Evolutionary conservation across 2,113 vertebrate species (phyloP).

Genomic region (Odocoileus hemionus): DNA sequence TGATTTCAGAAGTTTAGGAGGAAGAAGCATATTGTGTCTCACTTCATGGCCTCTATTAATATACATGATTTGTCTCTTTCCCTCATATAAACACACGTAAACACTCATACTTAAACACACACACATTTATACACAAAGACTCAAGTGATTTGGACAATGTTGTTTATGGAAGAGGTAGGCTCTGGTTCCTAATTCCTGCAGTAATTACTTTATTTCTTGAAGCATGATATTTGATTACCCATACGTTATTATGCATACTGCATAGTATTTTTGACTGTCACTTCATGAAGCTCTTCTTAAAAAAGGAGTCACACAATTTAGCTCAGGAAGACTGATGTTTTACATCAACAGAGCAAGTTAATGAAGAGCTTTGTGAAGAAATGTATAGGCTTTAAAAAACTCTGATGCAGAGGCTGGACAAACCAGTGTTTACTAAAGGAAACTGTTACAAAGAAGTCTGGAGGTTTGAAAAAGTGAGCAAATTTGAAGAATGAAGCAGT

Average conservation of each 20-base stretch:
- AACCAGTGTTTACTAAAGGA: background rate
- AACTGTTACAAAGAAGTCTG: background rate
- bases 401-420: background rate
- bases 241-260: constrained; percentile 33
- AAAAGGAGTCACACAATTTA: background rate
- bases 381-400: background rate
- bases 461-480: background rate
- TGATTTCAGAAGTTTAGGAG: background rate
- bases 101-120: background rate
- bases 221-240: constrained; percentile 65
- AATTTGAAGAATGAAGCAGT: background rate
- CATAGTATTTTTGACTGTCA: constrained; percentile 7
- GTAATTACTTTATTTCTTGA: constrained; percentile 69
- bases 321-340: background rate
- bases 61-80: constrained; percentile 8
- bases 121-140: constrained; percentile 21
- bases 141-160: constrained; percentile 23
- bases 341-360: background rate
- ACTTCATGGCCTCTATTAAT: background rate
- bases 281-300: background rate
- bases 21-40: background rate
- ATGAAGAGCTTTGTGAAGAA: background rate
- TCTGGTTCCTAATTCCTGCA: constrained; percentile 32
- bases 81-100: background rate
- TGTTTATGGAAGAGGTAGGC: constrained; percentile 26